Conservation (phyloP, 2,888 invertebrate species). For the Drosophila anceps region DNA sequence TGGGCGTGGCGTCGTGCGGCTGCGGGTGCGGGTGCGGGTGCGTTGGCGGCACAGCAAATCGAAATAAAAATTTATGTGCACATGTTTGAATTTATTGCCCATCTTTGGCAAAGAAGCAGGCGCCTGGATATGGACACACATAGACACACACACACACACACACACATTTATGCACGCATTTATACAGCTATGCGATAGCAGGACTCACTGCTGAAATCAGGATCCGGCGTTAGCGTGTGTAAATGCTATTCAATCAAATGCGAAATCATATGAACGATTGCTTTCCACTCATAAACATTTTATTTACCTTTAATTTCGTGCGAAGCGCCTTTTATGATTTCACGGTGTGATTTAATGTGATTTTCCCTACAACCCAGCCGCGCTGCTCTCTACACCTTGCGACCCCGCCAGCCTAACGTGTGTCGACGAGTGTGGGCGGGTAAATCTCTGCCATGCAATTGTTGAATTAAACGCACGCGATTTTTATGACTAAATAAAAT, state of each 20-base stretch:
- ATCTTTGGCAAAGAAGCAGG: conserved; percentile 30
- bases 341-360: conserved; percentile 68
- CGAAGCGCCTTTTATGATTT: conserved; percentile 71
- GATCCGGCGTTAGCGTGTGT: conserved; percentile 67
- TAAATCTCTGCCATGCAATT: conserved; percentile 24
- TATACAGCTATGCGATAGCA: conserved; percentile 19
- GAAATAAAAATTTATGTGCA: conserved; percentile 82
- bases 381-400: neutral
- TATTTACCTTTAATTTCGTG: conserved; percentile 81
- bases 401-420: conserved; percentile 27
- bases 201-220: neutral
- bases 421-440: conserved; percentile 52
- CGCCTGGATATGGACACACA: neutral
- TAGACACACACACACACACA: neutral
- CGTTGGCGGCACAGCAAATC: conserved; percentile 64
- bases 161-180: neutral
- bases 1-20: neutral
- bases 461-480: conserved; percentile 64
- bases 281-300: conserved; percentile 79
- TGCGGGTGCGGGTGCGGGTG: neutral
- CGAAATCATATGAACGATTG: conserved; percentile 76
- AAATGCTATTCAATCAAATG: conserved; percentile 82
- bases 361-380: conserved; percentile 19
- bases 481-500: conserved; percentile 79
- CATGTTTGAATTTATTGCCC: conserved; percentile 80